phyloP scores from a whole-genome alignment of 2,888 invertebrate genomes.

The Heterodera filipjevi region DNA sequence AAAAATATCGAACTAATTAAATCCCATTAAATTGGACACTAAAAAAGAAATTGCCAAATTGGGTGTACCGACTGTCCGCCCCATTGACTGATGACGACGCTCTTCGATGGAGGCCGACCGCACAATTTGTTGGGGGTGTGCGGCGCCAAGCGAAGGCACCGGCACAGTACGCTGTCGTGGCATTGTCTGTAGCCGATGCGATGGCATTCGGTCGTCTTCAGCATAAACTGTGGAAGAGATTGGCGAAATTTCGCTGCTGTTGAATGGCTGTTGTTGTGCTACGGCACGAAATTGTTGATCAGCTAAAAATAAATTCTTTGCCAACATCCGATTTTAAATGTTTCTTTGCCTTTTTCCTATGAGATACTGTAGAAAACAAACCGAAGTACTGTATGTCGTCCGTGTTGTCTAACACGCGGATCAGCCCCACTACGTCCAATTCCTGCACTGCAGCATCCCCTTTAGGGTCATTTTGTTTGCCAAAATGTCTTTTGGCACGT shows the following conservation, averaged over 20 bases:
- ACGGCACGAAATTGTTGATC: not conserved
- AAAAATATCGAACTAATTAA: not conserved
- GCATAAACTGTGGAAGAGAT: not conserved
- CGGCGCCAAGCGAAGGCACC: not conserved
- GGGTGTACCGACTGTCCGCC: not conserved
- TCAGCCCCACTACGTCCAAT: conserved; percentile 55
- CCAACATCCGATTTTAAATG: no score
- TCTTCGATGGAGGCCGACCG: not conserved
- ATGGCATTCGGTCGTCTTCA: not conserved
- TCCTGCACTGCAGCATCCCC: conserved; percentile 38
- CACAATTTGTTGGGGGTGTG: not conserved
- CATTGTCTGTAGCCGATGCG: not conserved
- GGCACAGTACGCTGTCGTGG: not conserved
- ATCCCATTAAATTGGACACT: not conserved
- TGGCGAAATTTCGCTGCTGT: not conserved
- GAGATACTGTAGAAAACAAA: conserved; percentile 19
- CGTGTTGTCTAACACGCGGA: conserved; percentile 59
- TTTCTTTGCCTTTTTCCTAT: no score
- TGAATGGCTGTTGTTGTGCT: not conserved
- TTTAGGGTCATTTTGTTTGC: not conserved
- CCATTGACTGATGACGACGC: not conserved
- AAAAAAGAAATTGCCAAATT: not conserved
- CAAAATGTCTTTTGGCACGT: conserved; percentile 16
- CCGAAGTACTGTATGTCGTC: conserved; percentile 58
- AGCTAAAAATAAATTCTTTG: not conserved